phyloP scores from a whole-genome alignment of 2,113 vertebrate species.

The Sisor rabdophorus region DNA sequence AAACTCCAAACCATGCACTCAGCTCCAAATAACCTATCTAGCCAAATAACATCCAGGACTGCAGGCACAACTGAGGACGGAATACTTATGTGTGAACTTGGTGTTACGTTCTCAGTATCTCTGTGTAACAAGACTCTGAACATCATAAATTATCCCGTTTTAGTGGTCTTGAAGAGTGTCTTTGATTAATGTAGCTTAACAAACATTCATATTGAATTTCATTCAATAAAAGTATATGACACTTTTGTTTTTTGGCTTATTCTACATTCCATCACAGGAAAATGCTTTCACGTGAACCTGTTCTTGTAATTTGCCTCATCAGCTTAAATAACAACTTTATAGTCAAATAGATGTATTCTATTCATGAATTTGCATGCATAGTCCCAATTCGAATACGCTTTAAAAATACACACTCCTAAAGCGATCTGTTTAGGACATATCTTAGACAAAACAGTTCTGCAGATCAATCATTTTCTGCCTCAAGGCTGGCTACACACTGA shows the following conservation, averaged over 20 bases:
- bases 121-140: neutral
- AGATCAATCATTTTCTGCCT: conserved; percentile 25
- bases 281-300: neutral
- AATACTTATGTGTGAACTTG: neutral
- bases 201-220: neutral
- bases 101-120: conserved; percentile 1
- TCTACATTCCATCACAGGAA: neutral
- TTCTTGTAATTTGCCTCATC: neutral
- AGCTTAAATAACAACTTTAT: too few species aligned
- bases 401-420: neutral
- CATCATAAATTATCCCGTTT: neutral
- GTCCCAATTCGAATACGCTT: neutral
- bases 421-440: neutral
- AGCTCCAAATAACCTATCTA: neutral
- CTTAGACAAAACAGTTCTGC: conserved; percentile 18
- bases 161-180: neutral
- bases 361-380: neutral
- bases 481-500: conserved; percentile 22
- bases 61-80: neutral
- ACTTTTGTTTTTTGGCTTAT: neutral
- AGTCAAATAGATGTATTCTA: neutral
- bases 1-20: conserved; percentile 7
- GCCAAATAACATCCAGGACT: neutral
- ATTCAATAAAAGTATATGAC: neutral
- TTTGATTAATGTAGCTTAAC: neutral